Evolutionary conservation across 2,113 vertebrate genomes (phyloP), one percentile per base, ranked within the genome.

Genomic region (Channa maculata): DNA sequence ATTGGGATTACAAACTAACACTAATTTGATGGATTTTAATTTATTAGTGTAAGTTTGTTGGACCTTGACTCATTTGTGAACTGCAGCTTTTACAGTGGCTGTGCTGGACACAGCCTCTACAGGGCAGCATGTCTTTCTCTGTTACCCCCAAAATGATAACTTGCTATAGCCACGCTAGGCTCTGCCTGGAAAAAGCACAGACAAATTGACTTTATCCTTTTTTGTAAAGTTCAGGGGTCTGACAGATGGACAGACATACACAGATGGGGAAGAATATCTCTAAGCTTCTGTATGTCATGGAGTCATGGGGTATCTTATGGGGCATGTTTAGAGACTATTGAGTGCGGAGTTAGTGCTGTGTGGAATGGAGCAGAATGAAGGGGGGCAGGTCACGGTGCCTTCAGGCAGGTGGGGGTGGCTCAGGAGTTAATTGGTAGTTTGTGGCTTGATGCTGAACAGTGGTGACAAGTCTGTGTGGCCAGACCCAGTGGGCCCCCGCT

Each of bases 371-470:
- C 50, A 79, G 71, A 71, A 62, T 51, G 53, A 65, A 46, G 72
- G 67, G 71, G 53, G 55, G 87, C 62, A 83, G 90, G 85, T 92
- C 88, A 88, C 7, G 74, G 78, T 68, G 89, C 92, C 91, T 81
- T 79, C 45, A 61, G 91, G 91, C 83, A 88, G 85, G 90, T 92
- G 85, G 86, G 84, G 82, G 76, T 80, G 73, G 79, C 88, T 85
- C 78, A 68, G 80, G 85, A 93, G 88, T 89, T 95, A 94, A 95
- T 94, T 94, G 94, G 89, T 92, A 90, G 91, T 92, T 92, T 91
- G 84, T 79, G 79, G 87, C 85, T 79, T 94, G 93, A 94, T 48
- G 90, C 39, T 93, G 84, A 94, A 66, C n/a, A 11, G 65, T 73
- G 69, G 57, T 92, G 93, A 94, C 93, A 94, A 86, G 92, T 64